A percentile compares a stretch with the other conserved stretches of the same genome.
phyloP scores from a whole-genome alignment of 1,140 invertebrate species.

The Pollicipes pollicipes region DNA sequence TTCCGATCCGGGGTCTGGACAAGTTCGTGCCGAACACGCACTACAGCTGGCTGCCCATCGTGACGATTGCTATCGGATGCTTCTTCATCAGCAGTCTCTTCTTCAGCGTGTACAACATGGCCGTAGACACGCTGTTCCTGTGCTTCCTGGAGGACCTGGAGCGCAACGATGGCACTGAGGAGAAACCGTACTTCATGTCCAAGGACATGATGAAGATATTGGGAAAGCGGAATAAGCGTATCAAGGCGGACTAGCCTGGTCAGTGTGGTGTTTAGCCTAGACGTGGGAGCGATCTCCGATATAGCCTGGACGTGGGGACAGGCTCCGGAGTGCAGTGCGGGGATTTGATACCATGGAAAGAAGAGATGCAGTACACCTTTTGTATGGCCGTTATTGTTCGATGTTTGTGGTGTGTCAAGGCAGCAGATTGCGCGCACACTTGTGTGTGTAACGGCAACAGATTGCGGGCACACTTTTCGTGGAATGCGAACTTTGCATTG shows the following conservation, averaged over 20 bases:
- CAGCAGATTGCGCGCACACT: too few species aligned
- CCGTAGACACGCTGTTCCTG: slow-evolving; percentile 84
- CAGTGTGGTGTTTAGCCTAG: too few species aligned
- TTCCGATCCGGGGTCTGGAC: slow-evolving; percentile 3
- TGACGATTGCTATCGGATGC: slow-evolving; percentile 33
- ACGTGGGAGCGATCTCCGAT: too few species aligned
- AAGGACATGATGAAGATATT: slow-evolving; percentile 63
- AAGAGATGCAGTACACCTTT: too few species aligned
- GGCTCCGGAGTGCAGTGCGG: too few species aligned
- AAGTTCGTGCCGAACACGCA: slow-evolving; percentile 30
- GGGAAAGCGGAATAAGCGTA: slow-evolving; percentile 43
- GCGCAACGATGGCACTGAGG: slow-evolving; percentile 72
- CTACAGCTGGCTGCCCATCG: slow-evolving; percentile 35
- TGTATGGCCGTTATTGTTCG: too few species aligned
- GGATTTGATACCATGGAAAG: too few species aligned
- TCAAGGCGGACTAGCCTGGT: not conserved
- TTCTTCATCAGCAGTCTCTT: slow-evolving; percentile 68
- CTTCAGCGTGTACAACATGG: slow-evolving; percentile 85
- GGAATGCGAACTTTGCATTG: too few species aligned
- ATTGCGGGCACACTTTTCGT: too few species aligned
- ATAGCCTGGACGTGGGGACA: too few species aligned
- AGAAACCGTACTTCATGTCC: slow-evolving; percentile 90
- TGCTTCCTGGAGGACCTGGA: slow-evolving; percentile 78
- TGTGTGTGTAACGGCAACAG: too few species aligned
- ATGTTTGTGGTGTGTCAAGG: too few species aligned